Base-by-base conservation (phyloP, 2,888 invertebrate genomes). In the Dendrolimus houi region DNA sequence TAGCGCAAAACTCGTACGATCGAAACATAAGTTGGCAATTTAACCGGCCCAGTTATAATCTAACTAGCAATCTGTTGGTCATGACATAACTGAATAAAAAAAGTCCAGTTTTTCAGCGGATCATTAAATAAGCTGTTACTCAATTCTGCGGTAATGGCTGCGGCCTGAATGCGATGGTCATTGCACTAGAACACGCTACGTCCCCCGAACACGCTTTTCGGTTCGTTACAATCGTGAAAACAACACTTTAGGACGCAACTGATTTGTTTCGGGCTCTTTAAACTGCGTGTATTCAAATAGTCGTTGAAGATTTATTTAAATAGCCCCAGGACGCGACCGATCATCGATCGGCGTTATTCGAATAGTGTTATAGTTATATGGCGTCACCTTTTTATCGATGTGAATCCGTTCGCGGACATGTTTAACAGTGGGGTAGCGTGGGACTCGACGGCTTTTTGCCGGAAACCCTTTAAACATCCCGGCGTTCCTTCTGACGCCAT, bases 141-240 rank as follows among this genome's bases (percentile, higher is more conserved):
- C 47, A 17, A 54, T 57, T 54, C 53, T 47, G 52, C 41, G 47
- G 56, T 55, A 58, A 59, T 58, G 54, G 56, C 9, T 17, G 53
- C 55, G 63, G 57, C 63, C 63, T 58, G 60, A 57, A 57, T 61
- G 56, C 55, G 55, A 53, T 57, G 60, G 58, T 60, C 57, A 60
- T 57, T 42, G 14, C 13, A 52, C 14, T n/a, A 52, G 52, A 47
- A 56, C 59, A 59, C 59, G 59, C 59, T 53, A 57, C 53, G 41
- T 13, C 53, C 29, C 54, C 12, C 47, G 9, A 12, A 10, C 12
- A 7, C 12, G 47, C 9, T 3, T 47, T 47, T 47, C 47, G 9
- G 47, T 47, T 47, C 8, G 12, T 47, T 10, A 47, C 9, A 47
- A 12, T 2, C 12, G 9, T 47, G 8, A 47, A 47, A 47, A 47